Evolutionary conservation across 2,797 vertebrate species (phyloP).

Genomic region (Scyliorhinus canicula): DNA sequence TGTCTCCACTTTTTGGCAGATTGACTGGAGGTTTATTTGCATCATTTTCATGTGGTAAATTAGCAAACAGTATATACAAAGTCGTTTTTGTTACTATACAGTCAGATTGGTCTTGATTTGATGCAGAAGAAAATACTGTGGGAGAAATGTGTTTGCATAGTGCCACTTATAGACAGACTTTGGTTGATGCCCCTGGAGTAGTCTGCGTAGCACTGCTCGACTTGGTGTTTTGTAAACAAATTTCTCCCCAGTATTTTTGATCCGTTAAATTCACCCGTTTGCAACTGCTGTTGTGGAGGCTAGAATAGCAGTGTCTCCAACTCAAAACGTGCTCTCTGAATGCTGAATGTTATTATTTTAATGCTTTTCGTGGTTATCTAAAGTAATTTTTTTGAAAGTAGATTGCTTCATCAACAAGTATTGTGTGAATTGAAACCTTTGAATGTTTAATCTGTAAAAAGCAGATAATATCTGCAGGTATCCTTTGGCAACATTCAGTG

Average conservation of each 20-base stretch:
- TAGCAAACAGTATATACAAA: not conserved
- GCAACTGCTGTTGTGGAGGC: not conserved
- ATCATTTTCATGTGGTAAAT: not conserved
- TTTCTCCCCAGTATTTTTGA: not conserved
- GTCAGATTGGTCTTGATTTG: not conserved
- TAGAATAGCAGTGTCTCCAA: not conserved
- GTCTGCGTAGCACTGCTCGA: not conserved
- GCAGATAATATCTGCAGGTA: not conserved
- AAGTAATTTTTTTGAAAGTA: not conserved
- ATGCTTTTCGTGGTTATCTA: not conserved
- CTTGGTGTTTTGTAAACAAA: not conserved
- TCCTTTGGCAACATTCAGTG: not conserved
- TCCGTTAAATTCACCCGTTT: not conserved
- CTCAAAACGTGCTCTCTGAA: not conserved
- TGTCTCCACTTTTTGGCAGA: not conserved
- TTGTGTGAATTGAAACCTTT: not conserved
- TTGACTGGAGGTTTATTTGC: not conserved
- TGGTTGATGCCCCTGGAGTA: not conserved
- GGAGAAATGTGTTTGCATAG: not conserved
- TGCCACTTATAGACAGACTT: not conserved
- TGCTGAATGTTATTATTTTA: not conserved
- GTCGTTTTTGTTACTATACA: not conserved
- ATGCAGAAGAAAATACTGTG: not conserved
- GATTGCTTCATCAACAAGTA: not conserved
- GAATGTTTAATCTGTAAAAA: not conserved